A percentile compares a stretch with the other conserved stretches of the same genome.
Conservation (phyloP, 1,140 invertebrate species). For the Caligus rogercresseyi region DNA sequence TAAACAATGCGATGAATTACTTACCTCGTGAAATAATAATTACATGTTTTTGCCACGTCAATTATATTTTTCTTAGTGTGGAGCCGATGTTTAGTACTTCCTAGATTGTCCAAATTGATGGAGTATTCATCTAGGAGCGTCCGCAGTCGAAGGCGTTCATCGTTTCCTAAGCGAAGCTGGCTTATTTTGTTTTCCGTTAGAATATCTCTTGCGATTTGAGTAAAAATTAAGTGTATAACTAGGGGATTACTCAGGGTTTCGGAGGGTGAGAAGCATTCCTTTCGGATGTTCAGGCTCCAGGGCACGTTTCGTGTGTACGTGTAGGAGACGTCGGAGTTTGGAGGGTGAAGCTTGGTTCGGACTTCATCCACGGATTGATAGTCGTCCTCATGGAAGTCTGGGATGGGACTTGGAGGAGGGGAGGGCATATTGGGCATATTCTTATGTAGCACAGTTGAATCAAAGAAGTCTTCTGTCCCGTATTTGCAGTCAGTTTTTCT, state of each 20-base stretch:
- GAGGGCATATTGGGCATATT: too few species aligned
- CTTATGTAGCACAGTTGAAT: too few species aligned
- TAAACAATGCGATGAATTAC: not conserved
- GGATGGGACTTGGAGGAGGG: too few species aligned
- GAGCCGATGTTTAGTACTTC: conserved; percentile 49
- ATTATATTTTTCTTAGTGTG: conserved; percentile 73
- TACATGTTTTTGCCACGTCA: conserved; percentile 76
- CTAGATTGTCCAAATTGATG: conserved; percentile 49
- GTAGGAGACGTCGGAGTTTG: conserved; percentile 46
- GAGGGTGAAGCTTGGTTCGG: conserved; percentile 43
- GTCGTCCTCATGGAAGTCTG: conserved; percentile 25
- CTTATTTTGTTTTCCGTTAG: not conserved
- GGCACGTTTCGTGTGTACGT: conserved; percentile 65
- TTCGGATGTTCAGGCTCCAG: conserved; percentile 73
- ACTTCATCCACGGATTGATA: conserved; percentile 32
- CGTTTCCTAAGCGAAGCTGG: not conserved
- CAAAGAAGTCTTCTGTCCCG: not conserved
- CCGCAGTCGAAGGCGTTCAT: conserved; percentile 14
- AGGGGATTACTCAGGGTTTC: conserved; percentile 66
- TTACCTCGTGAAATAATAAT: conserved; percentile 65
- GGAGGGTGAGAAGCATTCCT: conserved; percentile 78
- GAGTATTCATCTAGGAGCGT: conserved; percentile 56
- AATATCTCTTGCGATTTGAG: conserved; percentile 32
- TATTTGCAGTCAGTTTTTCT: not conserved
- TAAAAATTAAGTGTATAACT: conserved; percentile 73